phyloP scores from a whole-genome alignment of 2,113 vertebrate genomes.

The Varanus salvator region DNA sequence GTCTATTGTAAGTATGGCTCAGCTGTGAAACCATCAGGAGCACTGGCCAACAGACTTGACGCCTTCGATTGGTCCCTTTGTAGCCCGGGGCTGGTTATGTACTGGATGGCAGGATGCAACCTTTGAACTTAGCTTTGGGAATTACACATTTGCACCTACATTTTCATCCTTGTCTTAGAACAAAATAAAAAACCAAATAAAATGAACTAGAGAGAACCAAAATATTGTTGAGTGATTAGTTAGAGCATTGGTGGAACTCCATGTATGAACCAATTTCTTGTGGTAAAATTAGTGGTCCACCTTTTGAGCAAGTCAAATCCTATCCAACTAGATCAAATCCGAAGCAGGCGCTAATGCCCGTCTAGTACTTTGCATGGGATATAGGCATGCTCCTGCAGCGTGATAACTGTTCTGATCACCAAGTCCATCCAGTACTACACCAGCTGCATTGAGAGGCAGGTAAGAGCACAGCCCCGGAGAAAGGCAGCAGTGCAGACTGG shows the following conservation, averaged over 20 bases:
- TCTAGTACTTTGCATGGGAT: background rate
- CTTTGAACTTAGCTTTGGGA: background rate
- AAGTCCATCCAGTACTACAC: background rate
- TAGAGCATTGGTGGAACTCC: background rate
- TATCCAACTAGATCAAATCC: background rate
- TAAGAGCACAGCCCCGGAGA: too few relatives aligned
- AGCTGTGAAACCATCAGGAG: background rate
- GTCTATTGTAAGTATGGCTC: constrained; percentile 91
- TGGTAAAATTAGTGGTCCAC: background rate
- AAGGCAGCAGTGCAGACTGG: background rate
- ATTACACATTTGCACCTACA: accelerated
- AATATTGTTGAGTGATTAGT: background rate
- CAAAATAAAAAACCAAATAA: too few relatives aligned
- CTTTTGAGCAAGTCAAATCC: too few relatives aligned
- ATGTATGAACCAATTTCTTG: too few relatives aligned
- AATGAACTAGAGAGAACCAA: background rate
- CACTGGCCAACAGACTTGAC: background rate
- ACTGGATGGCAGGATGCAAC: background rate
- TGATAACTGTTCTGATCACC: too few relatives aligned
- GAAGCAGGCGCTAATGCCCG: background rate
- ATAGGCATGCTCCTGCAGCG: background rate
- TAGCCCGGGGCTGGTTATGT: background rate
- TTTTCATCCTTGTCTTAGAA: background rate
- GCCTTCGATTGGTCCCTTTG: too few relatives aligned
- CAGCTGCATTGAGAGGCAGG: background rate